Evolutionary conservation across 1,140 invertebrate species (phyloP).

Genomic region (Musca vetustissima): DNA sequence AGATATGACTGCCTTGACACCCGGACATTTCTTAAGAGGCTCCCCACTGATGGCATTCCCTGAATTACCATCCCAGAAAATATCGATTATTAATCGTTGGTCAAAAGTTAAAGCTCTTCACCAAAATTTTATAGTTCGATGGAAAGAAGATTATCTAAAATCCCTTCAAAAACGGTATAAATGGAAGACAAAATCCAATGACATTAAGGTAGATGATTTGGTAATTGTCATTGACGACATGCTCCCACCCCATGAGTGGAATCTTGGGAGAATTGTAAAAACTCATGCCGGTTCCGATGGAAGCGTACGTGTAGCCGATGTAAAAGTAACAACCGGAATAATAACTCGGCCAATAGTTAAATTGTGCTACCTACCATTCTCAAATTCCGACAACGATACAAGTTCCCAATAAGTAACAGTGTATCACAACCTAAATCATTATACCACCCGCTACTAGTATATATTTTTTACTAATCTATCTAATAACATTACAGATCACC

Average conservation of each 20-base stretch:
- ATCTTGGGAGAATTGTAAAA: constrained; percentile 39
- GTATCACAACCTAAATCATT: too few species aligned
- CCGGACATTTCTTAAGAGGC: constrained; percentile 27
- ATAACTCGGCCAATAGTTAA: background rate
- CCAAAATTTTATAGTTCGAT: constrained; percentile 9
- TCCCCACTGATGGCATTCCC: constrained; percentile 23
- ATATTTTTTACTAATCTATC: too few species aligned
- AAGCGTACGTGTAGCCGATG: constrained; percentile 2
- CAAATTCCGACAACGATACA: too few species aligned
- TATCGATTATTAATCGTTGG: constrained; percentile 13
- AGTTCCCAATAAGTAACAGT: too few species aligned
- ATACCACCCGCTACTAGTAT: too few species aligned
- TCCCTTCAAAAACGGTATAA: constrained; percentile 3
- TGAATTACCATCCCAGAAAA: background rate
- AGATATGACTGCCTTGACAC: constrained; percentile 26
- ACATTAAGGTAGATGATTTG: background rate
- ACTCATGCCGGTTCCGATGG: constrained; percentile 1
- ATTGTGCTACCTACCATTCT: constrained; percentile 1
- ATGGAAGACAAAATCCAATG: background rate
- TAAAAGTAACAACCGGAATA: background rate
- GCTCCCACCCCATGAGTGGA: constrained; percentile 43
- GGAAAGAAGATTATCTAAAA: constrained; percentile 16
- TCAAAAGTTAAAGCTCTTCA: constrained; percentile 17
- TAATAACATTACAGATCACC: too few species aligned
- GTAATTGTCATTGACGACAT: constrained; percentile 49